A percentile compares a stretch with the other conserved stretches of the same genome.
Evolutionary conservation across 1,140 invertebrate genomes (phyloP).

Genomic region (Steinernema feltiae): DNA sequence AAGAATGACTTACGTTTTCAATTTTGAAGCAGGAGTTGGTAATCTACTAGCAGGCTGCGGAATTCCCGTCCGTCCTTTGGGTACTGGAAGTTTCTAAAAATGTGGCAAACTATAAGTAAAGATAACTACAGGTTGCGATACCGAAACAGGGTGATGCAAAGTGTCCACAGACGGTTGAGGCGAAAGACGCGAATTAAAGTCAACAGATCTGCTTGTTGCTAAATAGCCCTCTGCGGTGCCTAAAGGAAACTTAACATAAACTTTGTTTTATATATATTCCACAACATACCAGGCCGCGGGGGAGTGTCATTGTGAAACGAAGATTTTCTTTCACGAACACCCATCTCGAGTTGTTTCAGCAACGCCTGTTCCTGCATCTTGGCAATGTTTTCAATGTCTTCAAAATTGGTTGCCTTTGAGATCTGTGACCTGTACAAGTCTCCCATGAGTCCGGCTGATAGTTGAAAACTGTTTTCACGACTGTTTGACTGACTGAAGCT

Average conservation of each 20-base stretch:
- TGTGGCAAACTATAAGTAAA: background rate
- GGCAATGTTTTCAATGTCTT: background rate
- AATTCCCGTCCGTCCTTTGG: background rate
- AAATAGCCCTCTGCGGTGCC: background rate
- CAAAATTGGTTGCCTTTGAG: background rate
- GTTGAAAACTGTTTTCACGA: background rate
- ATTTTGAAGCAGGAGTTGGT: background rate
- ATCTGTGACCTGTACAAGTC: conserved; percentile 4
- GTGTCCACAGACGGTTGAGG: background rate
- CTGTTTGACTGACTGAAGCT: conserved; percentile 10
- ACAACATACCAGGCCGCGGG: no score
- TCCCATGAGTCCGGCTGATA: background rate
- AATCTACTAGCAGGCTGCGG: background rate
- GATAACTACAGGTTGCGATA: background rate
- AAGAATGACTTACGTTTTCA: background rate
- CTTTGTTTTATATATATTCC: background rate
- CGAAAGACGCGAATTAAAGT: background rate
- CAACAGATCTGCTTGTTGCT: background rate
- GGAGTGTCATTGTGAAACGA: background rate
- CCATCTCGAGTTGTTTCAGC: background rate
- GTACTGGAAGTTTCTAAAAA: background rate
- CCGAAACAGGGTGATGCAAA: background rate
- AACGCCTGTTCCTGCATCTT: background rate
- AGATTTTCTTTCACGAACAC: background rate
- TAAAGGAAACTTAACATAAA: background rate